Conservation (phyloP, 2,888 invertebrate genomes). For the Hirtodrosophila alboralis region DNA sequence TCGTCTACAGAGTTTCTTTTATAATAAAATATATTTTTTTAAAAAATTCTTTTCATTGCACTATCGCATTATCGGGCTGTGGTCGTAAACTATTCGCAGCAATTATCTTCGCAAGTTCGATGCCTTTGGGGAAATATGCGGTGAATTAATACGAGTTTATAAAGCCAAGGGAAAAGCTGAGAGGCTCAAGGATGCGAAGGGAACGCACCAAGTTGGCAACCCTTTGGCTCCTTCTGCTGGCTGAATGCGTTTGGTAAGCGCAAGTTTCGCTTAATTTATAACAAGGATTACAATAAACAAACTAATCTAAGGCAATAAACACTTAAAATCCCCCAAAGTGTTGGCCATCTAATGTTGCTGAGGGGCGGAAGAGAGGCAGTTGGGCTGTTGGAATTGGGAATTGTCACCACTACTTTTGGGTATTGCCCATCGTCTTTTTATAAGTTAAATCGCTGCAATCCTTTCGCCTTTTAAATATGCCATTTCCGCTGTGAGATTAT, state of each 20-base stretch:
- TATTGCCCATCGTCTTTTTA: conserved; percentile 55
- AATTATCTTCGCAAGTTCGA: conserved; percentile 73
- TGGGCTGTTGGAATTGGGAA: conserved; percentile 32
- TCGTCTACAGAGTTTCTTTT: no score
- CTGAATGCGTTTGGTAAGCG: conserved; percentile 60
- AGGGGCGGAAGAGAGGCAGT: no score
- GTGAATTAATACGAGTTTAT: conserved; percentile 55
- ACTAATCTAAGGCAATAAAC: conserved; percentile 83
- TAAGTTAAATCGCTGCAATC: conserved; percentile 78
- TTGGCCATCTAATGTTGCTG: conserved; percentile 40
- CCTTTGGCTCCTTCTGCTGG: conserved; percentile 27
- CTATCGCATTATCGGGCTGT: conserved; percentile 61
- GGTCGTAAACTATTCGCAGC: conserved; percentile 77
- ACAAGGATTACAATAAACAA: conserved; percentile 83
- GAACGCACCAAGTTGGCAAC: conserved; percentile 37
- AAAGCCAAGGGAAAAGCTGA: conserved; percentile 31
- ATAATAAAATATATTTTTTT: no score
- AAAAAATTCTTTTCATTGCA: conserved; percentile 14
- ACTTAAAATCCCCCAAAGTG: conserved; percentile 80
- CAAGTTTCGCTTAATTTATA: conserved; percentile 81
- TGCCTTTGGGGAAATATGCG: conserved; percentile 73
- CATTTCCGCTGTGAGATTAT: conserved; percentile 78
- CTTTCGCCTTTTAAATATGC: conserved; percentile 78
- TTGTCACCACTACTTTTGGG: conserved; percentile 36
- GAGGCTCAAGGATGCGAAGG: conserved; percentile 6